A percentile compares a stretch with the other conserved stretches of the same genome.
phyloP scores from a whole-genome alignment of 2,797 vertebrate species.

The Leptatherina wallacei region DNA sequence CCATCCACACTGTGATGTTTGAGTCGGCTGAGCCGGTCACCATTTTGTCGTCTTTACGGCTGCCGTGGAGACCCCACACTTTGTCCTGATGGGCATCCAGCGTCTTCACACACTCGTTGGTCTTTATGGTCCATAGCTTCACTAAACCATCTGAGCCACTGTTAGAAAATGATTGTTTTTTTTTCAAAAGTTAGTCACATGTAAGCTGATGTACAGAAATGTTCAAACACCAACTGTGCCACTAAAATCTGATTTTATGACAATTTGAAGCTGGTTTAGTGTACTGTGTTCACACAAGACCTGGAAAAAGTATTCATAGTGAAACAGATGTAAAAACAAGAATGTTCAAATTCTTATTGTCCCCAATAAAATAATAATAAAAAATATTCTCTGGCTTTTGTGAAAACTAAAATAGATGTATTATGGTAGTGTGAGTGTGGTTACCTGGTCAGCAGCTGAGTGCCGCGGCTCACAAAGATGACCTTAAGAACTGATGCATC shows the following conservation, averaged over 20 bases:
- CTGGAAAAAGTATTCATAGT: no score
- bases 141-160: constrained; percentile 95
- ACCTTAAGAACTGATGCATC: constrained; percentile 95
- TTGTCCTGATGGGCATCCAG: constrained; percentile 94
- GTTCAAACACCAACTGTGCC: neutral
- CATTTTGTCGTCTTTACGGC: constrained; percentile 84
- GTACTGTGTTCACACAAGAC: neutral
- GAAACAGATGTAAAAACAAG: neutral
- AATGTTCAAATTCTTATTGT: neutral
- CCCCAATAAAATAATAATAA: no score
- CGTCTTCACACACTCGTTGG: constrained; percentile 93
- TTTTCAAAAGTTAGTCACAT: neutral
- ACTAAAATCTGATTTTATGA: neutral
- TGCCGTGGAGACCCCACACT: constrained; percentile 95
- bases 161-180: neutral
- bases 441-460: constrained; percentile 93
- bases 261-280: neutral
- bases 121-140: constrained; percentile 98
- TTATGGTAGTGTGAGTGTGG: neutral
- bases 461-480: constrained; percentile 91
- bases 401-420: neutral
- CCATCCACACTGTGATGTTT: constrained; percentile 90
- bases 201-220: neutral
- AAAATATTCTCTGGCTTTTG: no score
- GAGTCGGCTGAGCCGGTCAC: constrained; percentile 93